phyloP scores from a whole-genome alignment of 2,113 vertebrate species.

The Prionailurus bengalensis region DNA sequence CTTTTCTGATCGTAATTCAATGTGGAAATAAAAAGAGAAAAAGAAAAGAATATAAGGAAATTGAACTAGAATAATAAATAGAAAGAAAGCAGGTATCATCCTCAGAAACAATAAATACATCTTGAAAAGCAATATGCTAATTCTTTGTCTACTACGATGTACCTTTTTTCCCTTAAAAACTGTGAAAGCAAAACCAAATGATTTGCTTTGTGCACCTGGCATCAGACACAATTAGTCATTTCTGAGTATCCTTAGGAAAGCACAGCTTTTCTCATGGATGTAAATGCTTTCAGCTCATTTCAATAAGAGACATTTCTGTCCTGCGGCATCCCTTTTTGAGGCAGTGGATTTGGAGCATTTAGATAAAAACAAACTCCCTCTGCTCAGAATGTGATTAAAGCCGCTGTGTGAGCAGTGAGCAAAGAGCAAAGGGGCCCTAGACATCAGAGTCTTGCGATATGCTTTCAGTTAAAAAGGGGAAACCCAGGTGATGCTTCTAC shows the following conservation, averaged over 20 bases:
- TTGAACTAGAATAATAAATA: conserved; percentile 26
- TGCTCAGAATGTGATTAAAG: neutral
- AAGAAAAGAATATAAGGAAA: neutral
- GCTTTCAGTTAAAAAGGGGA: neutral
- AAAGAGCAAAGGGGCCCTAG: neutral
- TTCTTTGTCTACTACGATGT: neutral
- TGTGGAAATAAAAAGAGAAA: conserved; percentile 43
- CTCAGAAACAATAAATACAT: neutral
- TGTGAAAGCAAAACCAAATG: conserved; percentile 23
- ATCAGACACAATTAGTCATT: neutral
- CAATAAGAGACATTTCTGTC: conserved; percentile 4
- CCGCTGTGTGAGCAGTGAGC: neutral
- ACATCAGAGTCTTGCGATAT: neutral
- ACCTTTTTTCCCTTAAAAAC: conserved; percentile 2
- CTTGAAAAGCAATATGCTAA: conserved; percentile 44
- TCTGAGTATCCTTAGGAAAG: neutral
- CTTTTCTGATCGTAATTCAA: conserved; percentile 58
- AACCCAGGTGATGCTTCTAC: neutral
- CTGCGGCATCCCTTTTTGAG: neutral
- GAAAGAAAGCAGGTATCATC: neutral
- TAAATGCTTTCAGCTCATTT: conserved; percentile 13
- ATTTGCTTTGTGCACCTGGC: conserved; percentile 28
- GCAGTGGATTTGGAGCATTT: neutral
- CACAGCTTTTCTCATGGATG: neutral
- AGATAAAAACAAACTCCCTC: neutral